Evolutionary conservation across 1,140 invertebrate genomes (phyloP).

Genomic region (Drosophila willistoni): DNA sequence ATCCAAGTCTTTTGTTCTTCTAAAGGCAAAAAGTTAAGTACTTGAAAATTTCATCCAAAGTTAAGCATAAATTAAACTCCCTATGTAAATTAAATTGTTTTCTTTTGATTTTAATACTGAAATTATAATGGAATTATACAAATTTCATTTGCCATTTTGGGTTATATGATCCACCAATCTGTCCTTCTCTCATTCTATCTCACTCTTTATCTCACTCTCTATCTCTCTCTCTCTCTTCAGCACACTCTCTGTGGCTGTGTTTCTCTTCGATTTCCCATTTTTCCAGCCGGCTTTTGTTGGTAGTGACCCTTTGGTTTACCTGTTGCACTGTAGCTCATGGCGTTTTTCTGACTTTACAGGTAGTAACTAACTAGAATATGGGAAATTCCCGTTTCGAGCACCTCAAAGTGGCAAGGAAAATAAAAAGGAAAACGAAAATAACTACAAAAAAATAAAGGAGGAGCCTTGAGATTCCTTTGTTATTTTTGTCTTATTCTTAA

Average conservation of each 20-base stretch:
- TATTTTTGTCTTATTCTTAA: conserved; percentile 30
- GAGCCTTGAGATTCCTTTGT: conserved; percentile 41
- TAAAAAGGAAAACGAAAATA: conserved; percentile 41
- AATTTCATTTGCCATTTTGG: too few relatives aligned
- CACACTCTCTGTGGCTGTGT: conserved; percentile 14
- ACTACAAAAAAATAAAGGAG: conserved; percentile 30
- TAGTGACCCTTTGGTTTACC: conserved; percentile 20
- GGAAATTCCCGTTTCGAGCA: conserved; percentile 57
- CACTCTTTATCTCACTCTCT: too few relatives aligned
- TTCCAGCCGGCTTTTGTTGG: conserved; percentile 21
- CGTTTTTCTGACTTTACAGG: conserved; percentile 58
- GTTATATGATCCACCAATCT: background rate
- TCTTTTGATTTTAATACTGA: too few relatives aligned
- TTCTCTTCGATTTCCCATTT: background rate
- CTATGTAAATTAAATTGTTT: too few relatives aligned
- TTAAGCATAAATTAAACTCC: too few relatives aligned
- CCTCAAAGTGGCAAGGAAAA: conserved; percentile 41
- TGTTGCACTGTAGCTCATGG: conserved; percentile 32
- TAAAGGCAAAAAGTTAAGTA: too few relatives aligned
- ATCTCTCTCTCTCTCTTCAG: too few relatives aligned
- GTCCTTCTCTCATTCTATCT: too few relatives aligned
- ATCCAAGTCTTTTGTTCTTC: too few relatives aligned
- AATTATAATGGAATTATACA: too few relatives aligned
- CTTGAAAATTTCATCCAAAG: too few relatives aligned
- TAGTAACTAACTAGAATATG: conserved; percentile 44